Conservation (phyloP, 2,797 vertebrate genomes). For the Setipinna tenuifilis region DNA sequence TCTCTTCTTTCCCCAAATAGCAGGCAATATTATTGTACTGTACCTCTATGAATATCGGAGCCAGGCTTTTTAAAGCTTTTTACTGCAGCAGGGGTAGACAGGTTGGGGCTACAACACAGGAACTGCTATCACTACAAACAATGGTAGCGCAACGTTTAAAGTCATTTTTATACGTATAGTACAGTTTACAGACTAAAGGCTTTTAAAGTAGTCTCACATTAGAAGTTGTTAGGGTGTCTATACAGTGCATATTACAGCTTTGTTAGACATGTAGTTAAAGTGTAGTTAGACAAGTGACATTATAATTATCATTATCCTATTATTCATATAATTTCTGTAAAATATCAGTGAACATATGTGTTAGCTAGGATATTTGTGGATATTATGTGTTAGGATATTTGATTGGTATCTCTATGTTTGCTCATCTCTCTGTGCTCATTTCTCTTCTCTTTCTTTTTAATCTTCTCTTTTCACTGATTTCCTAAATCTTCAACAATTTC, state of each 20-base stretch:
- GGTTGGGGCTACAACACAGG: background rate
- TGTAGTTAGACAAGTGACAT: too few species aligned
- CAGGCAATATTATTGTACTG: background rate
- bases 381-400: too few species aligned
- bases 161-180: background rate
- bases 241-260: too few species aligned
- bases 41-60: background rate
- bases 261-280: too few species aligned
- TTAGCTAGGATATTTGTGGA: too few species aligned
- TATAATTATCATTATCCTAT: background rate
- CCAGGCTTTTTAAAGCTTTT: conserved; percentile 1
- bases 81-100: background rate
- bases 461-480: background rate
- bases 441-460: background rate
- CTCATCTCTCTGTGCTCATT: conserved; percentile 4
- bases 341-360: background rate
- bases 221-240: background rate
- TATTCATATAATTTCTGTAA: background rate
- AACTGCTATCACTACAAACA: background rate
- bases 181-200: background rate
- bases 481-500: background rate
- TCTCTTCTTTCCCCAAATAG: background rate
- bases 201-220: background rate
- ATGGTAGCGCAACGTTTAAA: background rate
- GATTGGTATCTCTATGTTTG: background rate